Base-by-base conservation (phyloP, 2,113 vertebrate genomes). In the Hippocampus guttulatus region DNA sequence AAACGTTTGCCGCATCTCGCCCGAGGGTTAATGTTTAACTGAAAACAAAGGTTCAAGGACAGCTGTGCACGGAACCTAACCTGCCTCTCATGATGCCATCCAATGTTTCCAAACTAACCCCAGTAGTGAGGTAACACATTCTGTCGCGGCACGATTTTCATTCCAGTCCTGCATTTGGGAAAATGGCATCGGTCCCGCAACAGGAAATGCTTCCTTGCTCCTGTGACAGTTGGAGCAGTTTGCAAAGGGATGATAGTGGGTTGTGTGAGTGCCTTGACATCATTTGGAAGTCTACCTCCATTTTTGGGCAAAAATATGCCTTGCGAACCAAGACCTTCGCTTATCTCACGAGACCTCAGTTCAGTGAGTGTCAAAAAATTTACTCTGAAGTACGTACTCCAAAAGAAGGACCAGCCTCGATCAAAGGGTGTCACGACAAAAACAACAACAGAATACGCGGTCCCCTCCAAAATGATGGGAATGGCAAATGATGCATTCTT, bases 21-120 rank as follows among this genome's bases (percentile, higher is more conserved):
- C 33, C 25, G 0, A 30, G 55, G 70, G 63, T 91, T 90, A 87
- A 85, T 84, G 69, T 85, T 83, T 87, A 88, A 88, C 85, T 64
- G 65, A 79, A 7, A 54, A 58, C 18, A 45, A 75, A 85, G 88
- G 79, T 86, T 69, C 87, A 88, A 90, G 89, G 81, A 77, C 82
- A 77, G 57, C 69, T 38, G 77, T 77, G 70, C 68, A 5, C 57
- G 64, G 67, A 76, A 43, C 57, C 73, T 27, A 55, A 74, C 68
- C 45, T 43, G 60, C 68, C 38, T 60, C 60, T 60, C 60, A 60
- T 23, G 52, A 23, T n/a, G 9, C 52, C 52, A 54, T 54, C 21
- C 52, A 54, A n/a, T 52, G 20, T 54, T 54, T 54, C 51, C 51
- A n/a, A 54, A 54, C 21, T 2, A 54, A n/a, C 18, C 49, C 18